A percentile compares a stretch with the other conserved stretches of the same genome.
Conservation (phyloP, 2,797 vertebrate genomes). For the Neostethus bicornis region DNA sequence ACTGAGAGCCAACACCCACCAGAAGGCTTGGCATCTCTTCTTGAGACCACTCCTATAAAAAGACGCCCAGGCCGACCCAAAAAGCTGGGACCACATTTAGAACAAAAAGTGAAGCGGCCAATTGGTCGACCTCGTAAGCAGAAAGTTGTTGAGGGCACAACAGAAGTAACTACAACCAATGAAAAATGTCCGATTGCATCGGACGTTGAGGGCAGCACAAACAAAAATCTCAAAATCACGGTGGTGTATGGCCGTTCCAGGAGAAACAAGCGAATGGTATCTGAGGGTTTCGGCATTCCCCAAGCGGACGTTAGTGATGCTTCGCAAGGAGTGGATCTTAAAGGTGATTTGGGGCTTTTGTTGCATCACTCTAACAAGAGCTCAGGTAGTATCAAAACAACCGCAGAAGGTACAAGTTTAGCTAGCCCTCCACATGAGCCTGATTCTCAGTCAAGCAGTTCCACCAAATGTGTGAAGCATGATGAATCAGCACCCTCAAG, state of each 20-base stretch:
- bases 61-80: slow-evolving; percentile 92
- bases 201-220: slow-evolving; percentile 70
- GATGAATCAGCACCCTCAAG: slow-evolving; percentile 81
- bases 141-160: slow-evolving; percentile 68
- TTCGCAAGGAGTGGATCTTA: slow-evolving; percentile 56
- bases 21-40: slow-evolving; percentile 58
- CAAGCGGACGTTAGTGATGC: slow-evolving; percentile 68
- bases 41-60: slow-evolving; percentile 82
- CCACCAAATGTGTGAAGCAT: slow-evolving; percentile 79
- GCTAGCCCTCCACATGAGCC: slow-evolving; percentile 82
- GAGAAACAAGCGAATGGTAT: slow-evolving; percentile 89
- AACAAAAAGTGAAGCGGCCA: slow-evolving; percentile 91
- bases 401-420: slow-evolving; percentile 73
- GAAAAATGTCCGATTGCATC: slow-evolving; percentile 55
- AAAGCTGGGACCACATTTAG: slow-evolving; percentile 89
- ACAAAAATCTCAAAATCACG: slow-evolving; percentile 91
- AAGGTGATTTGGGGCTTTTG: slow-evolving; percentile 48
- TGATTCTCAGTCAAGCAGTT: slow-evolving; percentile 78
- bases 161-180: slow-evolving; percentile 43
- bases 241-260: slow-evolving; percentile 92
- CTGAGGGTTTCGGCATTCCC: slow-evolving; percentile 80
- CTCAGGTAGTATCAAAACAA: slow-evolving; percentile 39
- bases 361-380: slow-evolving; percentile 46
- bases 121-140: slow-evolving; percentile 92
- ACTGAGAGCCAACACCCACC: slow-evolving; percentile 47